Conservation (phyloP, 2,888 invertebrate genomes). For the Parapristionchus giblindavisi region DNA sequence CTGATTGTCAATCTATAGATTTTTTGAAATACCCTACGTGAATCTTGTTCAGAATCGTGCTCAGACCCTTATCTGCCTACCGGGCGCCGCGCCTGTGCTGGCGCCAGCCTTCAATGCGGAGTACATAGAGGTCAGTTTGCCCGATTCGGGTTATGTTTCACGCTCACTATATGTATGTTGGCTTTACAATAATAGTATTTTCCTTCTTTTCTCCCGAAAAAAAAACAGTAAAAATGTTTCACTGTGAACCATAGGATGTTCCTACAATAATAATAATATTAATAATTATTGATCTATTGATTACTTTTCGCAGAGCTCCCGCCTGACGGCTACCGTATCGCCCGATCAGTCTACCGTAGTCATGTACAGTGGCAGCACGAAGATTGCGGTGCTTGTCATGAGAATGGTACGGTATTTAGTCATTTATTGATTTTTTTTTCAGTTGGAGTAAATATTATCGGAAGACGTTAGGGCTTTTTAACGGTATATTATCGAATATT, state of each 20-base stretch:
- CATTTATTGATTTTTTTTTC: neutral
- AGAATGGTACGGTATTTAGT: slow-evolving; percentile 18
- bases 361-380: neutral
- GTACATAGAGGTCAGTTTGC: slow-evolving; percentile 28
- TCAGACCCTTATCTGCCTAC: slow-evolving; percentile 9
- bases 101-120: neutral
- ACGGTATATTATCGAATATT: too few relatives aligned
- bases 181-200: neutral
- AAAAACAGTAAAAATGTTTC: too few relatives aligned
- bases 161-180: too few relatives aligned
- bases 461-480: too few relatives aligned
- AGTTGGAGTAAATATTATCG: too few relatives aligned
- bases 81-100: neutral
- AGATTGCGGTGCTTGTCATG: slow-evolving; percentile 9
- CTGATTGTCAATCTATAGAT: too few relatives aligned
- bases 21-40: too few relatives aligned
- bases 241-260: too few relatives aligned
- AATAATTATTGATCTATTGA: neutral
- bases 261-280: neutral
- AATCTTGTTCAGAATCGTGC: neutral
- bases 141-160: too few relatives aligned
- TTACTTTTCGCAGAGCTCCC: neutral
- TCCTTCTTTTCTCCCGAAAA: neutral
- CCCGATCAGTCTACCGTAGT: slow-evolving; percentile 18
- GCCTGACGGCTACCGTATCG: slow-evolving; percentile 13